These are phyloP conservation scores for Mycteria americana DNA, from an alignment of 2,797 vertebrate genomes.

Conservation along the genomic window DNA sequence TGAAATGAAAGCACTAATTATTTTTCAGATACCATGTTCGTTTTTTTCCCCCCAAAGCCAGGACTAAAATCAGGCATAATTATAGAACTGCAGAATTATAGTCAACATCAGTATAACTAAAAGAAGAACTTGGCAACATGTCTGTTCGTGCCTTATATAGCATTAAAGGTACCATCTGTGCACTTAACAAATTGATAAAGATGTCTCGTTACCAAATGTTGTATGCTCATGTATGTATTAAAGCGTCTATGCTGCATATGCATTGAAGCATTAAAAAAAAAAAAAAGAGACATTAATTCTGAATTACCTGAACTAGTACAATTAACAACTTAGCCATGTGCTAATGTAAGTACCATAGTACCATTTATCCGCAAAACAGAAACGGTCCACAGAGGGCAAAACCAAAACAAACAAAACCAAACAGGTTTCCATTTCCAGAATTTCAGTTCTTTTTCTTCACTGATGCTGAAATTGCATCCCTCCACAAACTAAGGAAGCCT, in stretches of 20 bases:
- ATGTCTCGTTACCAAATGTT: conserved; percentile 21
- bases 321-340: neutral
- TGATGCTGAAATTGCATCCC: neutral
- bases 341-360: neutral
- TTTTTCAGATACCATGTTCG: neutral
- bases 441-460: neutral
- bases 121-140: conserved; percentile 37
- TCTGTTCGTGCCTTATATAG: conserved; percentile 35
- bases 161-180: conserved; percentile 49
- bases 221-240: conserved; percentile 5
- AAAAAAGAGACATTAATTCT: neutral
- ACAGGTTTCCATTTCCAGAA: neutral
- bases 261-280: neutral
- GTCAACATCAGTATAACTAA: conserved; percentile 15
- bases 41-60: neutral
- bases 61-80: neutral
- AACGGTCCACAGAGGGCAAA: neutral
- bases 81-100: conserved; percentile 21
- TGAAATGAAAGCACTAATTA: neutral
- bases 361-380: neutral
- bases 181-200: conserved; percentile 11
- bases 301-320: conserved; percentile 38
- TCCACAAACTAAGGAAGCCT: neutral
- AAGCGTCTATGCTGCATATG: neutral
- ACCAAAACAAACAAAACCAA: neutral